These are phyloP conservation scores for Barypeithes pellucidus DNA, from an alignment of 2,888 invertebrate species.

Conservation along the genomic window DNA sequence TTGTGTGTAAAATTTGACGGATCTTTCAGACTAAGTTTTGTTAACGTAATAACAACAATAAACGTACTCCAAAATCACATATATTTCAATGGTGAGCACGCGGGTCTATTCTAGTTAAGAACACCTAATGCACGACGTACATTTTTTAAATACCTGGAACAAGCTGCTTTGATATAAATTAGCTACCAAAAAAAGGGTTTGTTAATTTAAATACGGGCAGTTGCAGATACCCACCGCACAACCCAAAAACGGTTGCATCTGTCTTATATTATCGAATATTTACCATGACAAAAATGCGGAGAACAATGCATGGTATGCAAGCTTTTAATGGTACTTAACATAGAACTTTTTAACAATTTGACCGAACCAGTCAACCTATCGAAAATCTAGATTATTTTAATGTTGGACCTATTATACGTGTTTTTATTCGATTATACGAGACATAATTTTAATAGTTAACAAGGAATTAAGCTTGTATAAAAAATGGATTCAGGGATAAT, in stretches of 20 bases:
- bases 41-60: too few species aligned
- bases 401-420: slow-evolving; percentile 7
- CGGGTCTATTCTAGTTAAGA: too few species aligned
- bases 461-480: slow-evolving; percentile 2
- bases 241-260: slow-evolving; percentile 26
- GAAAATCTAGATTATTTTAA: slow-evolving; percentile 21
- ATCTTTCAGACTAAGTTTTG: too few species aligned
- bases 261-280: slow-evolving; percentile 12
- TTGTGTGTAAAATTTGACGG: too few species aligned
- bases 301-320: slow-evolving; percentile 28
- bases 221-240: slow-evolving; percentile 1
- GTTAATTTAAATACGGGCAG: slow-evolving; percentile 16
- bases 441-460: slow-evolving; percentile 23
- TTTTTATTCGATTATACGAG: slow-evolving; percentile 1
- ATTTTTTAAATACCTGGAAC: neutral
- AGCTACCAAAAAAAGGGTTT: slow-evolving; percentile 1
- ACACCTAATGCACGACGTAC: too few species aligned
- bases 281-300: slow-evolving; percentile 17
- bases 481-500: slow-evolving; percentile 1
- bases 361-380: slow-evolving; percentile 3
- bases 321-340: slow-evolving; percentile 22
- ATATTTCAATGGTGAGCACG: too few species aligned
- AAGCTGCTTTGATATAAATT: neutral
- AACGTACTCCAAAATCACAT: too few species aligned
- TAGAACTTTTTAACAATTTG: slow-evolving; percentile 14